phyloP scores from a whole-genome alignment of 1,140 invertebrate species.

The Elymnias hypermnestra region DNA sequence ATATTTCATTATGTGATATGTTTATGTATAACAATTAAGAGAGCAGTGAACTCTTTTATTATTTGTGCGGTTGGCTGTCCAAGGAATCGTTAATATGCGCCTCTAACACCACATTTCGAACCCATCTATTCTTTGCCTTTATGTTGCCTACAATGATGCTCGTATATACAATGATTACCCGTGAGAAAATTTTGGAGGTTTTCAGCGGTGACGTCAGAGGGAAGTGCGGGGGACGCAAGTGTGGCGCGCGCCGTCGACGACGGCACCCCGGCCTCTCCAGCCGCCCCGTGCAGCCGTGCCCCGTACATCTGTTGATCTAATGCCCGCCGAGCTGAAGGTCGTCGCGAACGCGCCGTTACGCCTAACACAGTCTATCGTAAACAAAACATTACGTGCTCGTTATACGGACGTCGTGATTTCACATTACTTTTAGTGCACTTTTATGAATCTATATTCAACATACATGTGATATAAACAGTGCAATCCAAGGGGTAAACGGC shows the following conservation, averaged over 20 bases:
- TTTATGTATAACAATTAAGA: too few species aligned
- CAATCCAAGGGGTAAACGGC: slow-evolving; percentile 34
- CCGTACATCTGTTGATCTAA: slow-evolving; percentile 56
- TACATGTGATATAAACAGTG: slow-evolving; percentile 5
- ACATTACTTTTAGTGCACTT: slow-evolving; percentile 14
- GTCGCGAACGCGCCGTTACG: slow-evolving; percentile 32
- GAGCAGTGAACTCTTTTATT: too few species aligned
- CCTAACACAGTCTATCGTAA: slow-evolving; percentile 16
- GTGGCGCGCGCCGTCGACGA: slow-evolving; percentile 40
- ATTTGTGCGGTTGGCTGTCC: too few species aligned
- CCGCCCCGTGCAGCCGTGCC: slow-evolving; percentile 27
- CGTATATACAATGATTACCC: slow-evolving; percentile 39
- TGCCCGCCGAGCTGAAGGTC: slow-evolving; percentile 53
- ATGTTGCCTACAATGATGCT: too few species aligned
- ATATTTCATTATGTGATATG: too few species aligned
- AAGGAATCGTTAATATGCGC: too few species aligned
- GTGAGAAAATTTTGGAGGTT: slow-evolving; percentile 50
- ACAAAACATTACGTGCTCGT: slow-evolving; percentile 31
- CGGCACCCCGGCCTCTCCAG: slow-evolving; percentile 31
- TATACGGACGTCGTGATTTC: slow-evolving; percentile 1
- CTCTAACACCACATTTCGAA: too few species aligned
- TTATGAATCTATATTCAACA: slow-evolving; percentile 1
- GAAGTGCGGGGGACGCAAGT: slow-evolving; percentile 29
- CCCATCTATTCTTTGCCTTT: too few species aligned
- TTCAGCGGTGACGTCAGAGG: slow-evolving; percentile 53